A percentile compares a stretch with the other conserved stretches of the same genome.
Evolutionary conservation across 2,888 invertebrate genomes (phyloP).

Genomic region (Alitta virens): DNA sequence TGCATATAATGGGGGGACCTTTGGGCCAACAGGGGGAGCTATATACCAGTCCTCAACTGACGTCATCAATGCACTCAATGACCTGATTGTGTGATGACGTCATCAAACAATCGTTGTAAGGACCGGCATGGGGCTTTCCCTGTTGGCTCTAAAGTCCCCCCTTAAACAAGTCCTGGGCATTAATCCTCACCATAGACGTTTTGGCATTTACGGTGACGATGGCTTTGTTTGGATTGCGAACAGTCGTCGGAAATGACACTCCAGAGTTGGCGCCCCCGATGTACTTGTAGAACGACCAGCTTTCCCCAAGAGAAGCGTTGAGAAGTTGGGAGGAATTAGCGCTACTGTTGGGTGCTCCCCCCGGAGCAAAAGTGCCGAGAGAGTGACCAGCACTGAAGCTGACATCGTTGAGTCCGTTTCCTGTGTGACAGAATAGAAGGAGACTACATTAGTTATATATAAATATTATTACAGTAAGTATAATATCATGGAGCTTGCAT

Average conservation of each 20-base stretch:
- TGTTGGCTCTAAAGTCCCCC: too few relatives aligned
- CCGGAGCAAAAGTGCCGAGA: constrained; percentile 35
- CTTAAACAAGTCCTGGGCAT: too few relatives aligned
- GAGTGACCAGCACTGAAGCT: constrained; percentile 48
- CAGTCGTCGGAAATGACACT: constrained; percentile 36
- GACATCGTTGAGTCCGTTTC: constrained; percentile 52
- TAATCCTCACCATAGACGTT: constrained; percentile 64
- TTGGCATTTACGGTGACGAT: constrained; percentile 69
- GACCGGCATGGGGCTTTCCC: too few relatives aligned
- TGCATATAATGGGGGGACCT: too few relatives aligned
- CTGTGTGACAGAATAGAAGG: constrained; percentile 31
- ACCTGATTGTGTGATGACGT: too few relatives aligned
- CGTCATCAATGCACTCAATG: too few relatives aligned
- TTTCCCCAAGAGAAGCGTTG: constrained; percentile 40
- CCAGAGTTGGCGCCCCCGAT: constrained; percentile 41
- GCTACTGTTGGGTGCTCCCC: constrained; percentile 18
- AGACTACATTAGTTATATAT: too few relatives aligned
- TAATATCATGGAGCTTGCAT: too few relatives aligned
- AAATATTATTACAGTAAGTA: too few relatives aligned
- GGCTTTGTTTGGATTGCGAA: constrained; percentile 68
- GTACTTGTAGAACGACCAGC: constrained; percentile 61
- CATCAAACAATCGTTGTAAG: too few relatives aligned
- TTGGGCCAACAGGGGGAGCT: too few relatives aligned
- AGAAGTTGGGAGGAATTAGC: background rate
- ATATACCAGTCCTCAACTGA: too few relatives aligned